A percentile compares a stretch with the other conserved stretches of the same genome.
These are phyloP conservation scores for Addax nasomaculatus DNA, from an alignment of 2,113 vertebrate species.

Conservation along the genomic window DNA sequence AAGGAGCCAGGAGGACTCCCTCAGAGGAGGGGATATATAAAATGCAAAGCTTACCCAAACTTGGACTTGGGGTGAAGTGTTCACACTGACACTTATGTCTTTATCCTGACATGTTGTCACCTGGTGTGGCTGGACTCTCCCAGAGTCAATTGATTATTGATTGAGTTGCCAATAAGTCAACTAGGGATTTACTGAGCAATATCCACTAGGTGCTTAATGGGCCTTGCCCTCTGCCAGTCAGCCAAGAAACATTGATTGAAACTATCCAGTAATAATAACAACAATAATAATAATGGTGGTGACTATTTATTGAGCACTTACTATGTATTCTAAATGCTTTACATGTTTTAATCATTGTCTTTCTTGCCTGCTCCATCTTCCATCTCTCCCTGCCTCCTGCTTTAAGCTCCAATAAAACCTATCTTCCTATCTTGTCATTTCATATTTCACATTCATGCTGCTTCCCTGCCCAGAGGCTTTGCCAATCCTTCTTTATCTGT, in stretches of 20 bases:
- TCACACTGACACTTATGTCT: neutral
- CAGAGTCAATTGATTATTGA: slow-evolving; percentile 59
- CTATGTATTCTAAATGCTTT: neutral
- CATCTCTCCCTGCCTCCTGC: neutral
- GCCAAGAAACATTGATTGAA: neutral
- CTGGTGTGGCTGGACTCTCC: neutral
- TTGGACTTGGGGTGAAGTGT: neutral
- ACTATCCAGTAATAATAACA: neutral
- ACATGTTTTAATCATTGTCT: neutral
- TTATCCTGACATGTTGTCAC: slow-evolving; percentile 4
- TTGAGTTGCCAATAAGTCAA: slow-evolving; percentile 51
- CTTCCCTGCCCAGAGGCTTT: neutral
- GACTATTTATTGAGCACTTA: neutral
- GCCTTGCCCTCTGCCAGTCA: neutral
- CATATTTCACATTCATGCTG: neutral
- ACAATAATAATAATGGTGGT: neutral
- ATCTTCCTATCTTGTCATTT: neutral
- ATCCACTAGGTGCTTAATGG: slow-evolving; percentile 28
- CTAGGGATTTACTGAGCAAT: slow-evolving; percentile 36
- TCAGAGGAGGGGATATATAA: neutral
- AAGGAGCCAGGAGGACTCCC: neutral
- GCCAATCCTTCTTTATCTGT: neutral
- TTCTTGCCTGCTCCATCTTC: neutral
- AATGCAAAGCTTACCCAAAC: neutral
- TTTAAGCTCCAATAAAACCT: neutral